These are phyloP conservation scores for Malthinus seriepunctatus DNA, from an alignment of 2,888 invertebrate genomes.

Conservation along the genomic window DNA sequence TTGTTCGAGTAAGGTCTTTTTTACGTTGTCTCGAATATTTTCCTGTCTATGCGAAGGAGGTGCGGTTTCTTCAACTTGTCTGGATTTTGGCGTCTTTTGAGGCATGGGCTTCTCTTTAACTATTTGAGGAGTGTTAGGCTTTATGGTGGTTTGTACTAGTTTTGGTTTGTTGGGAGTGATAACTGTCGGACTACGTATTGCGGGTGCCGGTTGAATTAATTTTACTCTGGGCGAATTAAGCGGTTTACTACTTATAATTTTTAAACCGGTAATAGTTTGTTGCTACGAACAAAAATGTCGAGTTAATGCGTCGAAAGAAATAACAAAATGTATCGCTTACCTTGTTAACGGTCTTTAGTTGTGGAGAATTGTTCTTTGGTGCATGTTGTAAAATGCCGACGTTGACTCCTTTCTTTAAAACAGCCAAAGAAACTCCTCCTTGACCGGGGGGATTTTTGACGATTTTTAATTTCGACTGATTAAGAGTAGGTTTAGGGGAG, in stretches of 20 bases:
- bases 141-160: constrained; percentile 40
- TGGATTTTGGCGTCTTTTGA: constrained; percentile 44
- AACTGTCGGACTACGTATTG: constrained; percentile 34
- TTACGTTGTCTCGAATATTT: constrained; percentile 79
- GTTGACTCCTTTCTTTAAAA: constrained; percentile 48
- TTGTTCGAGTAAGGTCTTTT: constrained; percentile 73
- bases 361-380: constrained; percentile 33
- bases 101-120: constrained; percentile 43
- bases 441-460: constrained; percentile 46
- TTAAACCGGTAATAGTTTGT: constrained; percentile 23
- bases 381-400: constrained; percentile 49
- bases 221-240: constrained; percentile 49
- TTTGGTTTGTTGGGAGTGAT: constrained; percentile 44
- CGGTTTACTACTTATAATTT: constrained; percentile 36
- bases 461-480: constrained; percentile 18
- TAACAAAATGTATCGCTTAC: neutral
- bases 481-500: constrained; percentile 39
- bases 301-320: neutral
- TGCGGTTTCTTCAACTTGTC: constrained; percentile 39
- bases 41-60: constrained; percentile 54
- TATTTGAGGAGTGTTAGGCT: constrained; percentile 23
- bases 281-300: neutral
- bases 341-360: constrained; percentile 1
- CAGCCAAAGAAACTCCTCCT: constrained; percentile 48
- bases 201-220: constrained; percentile 46